Conservation (phyloP, 2,888 invertebrate species). For the Machimus atricapillus region DNA sequence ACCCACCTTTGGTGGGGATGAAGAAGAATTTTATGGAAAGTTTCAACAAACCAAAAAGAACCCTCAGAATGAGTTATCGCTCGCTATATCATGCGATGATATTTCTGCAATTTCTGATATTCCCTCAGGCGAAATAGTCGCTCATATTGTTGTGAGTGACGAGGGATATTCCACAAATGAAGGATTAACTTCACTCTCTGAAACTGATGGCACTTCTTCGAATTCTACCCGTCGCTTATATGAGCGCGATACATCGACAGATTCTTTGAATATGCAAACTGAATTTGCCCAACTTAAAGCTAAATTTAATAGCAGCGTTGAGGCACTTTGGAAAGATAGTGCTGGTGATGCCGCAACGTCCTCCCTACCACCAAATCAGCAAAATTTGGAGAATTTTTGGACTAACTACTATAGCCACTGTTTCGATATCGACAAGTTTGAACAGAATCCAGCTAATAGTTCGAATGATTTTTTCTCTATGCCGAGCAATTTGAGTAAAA, state of each 20-base stretch:
- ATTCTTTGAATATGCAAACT: slow-evolving; percentile 48
- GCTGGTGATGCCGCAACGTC: not conserved
- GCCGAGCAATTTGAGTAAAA: slow-evolving; percentile 51
- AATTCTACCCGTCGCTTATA: slow-evolving; percentile 49
- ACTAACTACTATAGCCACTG: slow-evolving; percentile 55
- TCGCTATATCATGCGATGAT: slow-evolving; percentile 8
- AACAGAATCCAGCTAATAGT: not conserved
- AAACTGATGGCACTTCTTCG: slow-evolving; percentile 20
- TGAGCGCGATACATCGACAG: slow-evolving; percentile 50
- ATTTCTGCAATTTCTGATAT: slow-evolving; percentile 28
- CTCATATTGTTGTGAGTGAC: slow-evolving; percentile 23
- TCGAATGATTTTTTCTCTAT: slow-evolving; percentile 53
- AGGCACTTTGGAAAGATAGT: slow-evolving; percentile 69
- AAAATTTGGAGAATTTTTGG: slow-evolving; percentile 55
- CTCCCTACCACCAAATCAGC: slow-evolving; percentile 46
- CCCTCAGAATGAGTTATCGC: not conserved
- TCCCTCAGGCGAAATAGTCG: not conserved
- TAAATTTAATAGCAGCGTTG: slow-evolving; percentile 73
- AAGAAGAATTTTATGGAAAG: slow-evolving; percentile 1
- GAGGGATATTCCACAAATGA: slow-evolving; percentile 44
- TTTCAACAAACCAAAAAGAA: not conserved
- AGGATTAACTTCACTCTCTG: slow-evolving; percentile 40
- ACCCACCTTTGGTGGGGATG: slow-evolving; percentile 6
- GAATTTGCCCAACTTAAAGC: slow-evolving; percentile 59
- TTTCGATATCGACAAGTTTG: slow-evolving; percentile 51